Conservation (phyloP, 2,113 vertebrate genomes). For the Rhabdomys dilectus region DNA sequence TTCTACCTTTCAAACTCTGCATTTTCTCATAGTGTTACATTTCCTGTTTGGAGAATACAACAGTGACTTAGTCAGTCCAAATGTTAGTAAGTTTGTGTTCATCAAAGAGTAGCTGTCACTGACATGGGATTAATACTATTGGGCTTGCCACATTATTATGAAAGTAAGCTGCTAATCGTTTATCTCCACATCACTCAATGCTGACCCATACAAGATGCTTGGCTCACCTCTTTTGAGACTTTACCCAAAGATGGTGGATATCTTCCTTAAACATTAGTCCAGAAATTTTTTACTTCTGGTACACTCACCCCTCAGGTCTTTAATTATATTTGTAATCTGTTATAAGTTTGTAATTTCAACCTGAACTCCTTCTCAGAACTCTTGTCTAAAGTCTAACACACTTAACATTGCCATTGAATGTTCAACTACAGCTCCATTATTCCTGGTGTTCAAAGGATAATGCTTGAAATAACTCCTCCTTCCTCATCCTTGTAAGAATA, state of each 20-base stretch:
- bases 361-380: background rate
- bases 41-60: background rate
- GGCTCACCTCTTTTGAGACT: constrained; percentile 10
- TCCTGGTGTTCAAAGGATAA: background rate
- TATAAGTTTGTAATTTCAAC: background rate
- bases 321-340: background rate
- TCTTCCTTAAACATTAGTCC: background rate
- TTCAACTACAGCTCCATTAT: background rate
- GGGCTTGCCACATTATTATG: background rate
- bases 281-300: background rate
- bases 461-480: background rate
- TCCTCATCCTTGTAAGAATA: background rate
- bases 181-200: background rate
- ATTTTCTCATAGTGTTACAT: background rate
- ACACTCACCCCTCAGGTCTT: background rate
- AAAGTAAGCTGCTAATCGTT: background rate
- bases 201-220: background rate
- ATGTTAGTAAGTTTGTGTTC: background rate
- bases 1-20: background rate
- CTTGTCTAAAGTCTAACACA: background rate
- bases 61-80: background rate
- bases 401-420: background rate
- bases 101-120: background rate
- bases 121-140: background rate
- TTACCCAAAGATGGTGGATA: background rate